Evolutionary conservation across 1,140 invertebrate species (phyloP), one percentile per base, ranked within the genome.

Genomic region (Apis mellifera): DNA sequence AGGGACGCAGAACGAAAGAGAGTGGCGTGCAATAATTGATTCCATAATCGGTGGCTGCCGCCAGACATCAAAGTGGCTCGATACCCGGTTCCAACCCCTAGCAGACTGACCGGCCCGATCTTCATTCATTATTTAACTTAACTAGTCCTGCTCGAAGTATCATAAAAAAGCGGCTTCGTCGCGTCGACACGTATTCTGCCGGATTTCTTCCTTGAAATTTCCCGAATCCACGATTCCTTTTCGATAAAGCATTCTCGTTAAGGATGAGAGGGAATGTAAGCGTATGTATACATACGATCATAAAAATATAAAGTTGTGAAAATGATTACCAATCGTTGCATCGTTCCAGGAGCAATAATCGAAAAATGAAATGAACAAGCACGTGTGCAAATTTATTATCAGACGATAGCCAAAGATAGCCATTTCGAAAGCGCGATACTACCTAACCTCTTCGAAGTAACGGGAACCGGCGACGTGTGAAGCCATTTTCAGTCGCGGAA

Each of bases 401-500:
- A 48, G 32, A 9, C 60, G n/a, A n/a, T n/a, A n/a, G n/a, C n/a
- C n/a, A n/a, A n/a, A 54, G 15, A 26, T 50, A 26, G 59, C 9
- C 19, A n/a, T 62, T 50, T 60, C 57, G n/a, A 23, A 26, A 50
- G 50, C 60, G 50, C 65, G 70, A 87, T 83, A 83, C 55, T 83
- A 83, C 55, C 72, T 73, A 76, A 79, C 66, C 71, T 68, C 65
- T 70, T 80, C 21, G 60, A 69, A 80, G 79, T 83, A 77, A 50
- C 68, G 19, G 77, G 50, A 62, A 66, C n/a, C 32, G 32, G 5
- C 50, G 71, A 42, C 68, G 82, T 72, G 85, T 84, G 73, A 83
- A 89, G 89, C 89, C 89, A 91, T 90, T 91, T 86, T 76, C 89
- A 92, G 89, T 88, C 88, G 81, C 77, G 87, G 89, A 92, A 92